Percentiles rank a stretch among this genome's conserved stretches.
phyloP scores from a whole-genome alignment of 2,888 invertebrate species.

The Sabatieria punctata region DNA sequence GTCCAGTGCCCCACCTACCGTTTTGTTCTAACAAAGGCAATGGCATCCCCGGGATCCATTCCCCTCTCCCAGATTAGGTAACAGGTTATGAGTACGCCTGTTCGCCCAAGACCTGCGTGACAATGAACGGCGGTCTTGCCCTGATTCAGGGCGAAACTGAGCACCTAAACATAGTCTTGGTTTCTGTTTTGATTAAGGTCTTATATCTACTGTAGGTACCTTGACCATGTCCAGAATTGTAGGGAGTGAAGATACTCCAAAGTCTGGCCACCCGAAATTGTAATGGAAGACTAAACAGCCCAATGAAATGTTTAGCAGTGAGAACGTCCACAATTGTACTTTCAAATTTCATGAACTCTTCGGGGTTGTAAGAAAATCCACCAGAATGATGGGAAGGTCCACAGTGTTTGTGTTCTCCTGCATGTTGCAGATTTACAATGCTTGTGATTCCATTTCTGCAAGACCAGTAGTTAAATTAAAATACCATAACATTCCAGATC shows the following conservation, averaged over 20 bases:
- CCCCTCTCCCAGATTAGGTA: slow-evolving; percentile 62
- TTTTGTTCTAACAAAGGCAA: slow-evolving; percentile 55
- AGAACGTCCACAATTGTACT: slow-evolving; percentile 43
- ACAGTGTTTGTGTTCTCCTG: slow-evolving; percentile 70
- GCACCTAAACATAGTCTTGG: no score
- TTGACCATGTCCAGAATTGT: slow-evolving; percentile 75
- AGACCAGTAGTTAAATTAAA: no score
- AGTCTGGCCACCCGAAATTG: slow-evolving; percentile 70
- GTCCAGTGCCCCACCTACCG: no score
- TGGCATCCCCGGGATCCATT: slow-evolving; percentile 58
- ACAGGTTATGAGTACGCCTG: slow-evolving; percentile 69
- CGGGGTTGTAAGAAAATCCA: slow-evolving; percentile 70
- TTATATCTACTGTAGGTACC: no score
- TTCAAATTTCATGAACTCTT: slow-evolving; percentile 61
- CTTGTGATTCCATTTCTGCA: slow-evolving; percentile 57
- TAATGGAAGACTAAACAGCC: slow-evolving; percentile 59
- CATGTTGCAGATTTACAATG: slow-evolving; percentile 64
- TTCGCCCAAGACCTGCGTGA: slow-evolving; percentile 55
- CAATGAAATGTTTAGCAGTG: slow-evolving; percentile 7
- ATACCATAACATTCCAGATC: no score
- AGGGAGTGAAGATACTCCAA: slow-evolving; percentile 56
- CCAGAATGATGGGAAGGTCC: slow-evolving; percentile 41
- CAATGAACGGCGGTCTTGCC: slow-evolving; percentile 66
- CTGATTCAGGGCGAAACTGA: slow-evolving; percentile 61
- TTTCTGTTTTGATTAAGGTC: no score